A percentile compares a stretch with the other conserved stretches of the same genome.
Evolutionary conservation across 2,797 vertebrate genomes (phyloP).

Genomic region (Thaleichthys pacificus): DNA sequence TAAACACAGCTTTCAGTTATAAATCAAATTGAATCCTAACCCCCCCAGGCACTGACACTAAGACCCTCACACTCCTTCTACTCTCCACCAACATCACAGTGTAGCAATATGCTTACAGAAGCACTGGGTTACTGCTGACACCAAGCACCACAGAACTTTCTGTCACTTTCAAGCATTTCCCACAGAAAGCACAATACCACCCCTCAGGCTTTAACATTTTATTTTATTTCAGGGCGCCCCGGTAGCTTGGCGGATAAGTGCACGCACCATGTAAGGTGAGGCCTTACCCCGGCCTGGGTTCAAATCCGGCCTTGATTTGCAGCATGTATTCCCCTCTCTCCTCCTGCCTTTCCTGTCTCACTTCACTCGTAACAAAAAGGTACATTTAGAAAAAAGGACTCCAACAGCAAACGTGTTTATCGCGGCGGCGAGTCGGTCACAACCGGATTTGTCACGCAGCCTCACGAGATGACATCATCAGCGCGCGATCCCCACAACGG

Average conservation of each 20-base stretch:
- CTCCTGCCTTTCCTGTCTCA: not conserved
- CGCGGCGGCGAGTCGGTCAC: not conserved
- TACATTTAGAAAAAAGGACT: not conserved
- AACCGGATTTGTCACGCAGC: not conserved
- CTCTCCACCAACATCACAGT: no score
- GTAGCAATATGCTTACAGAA: no score
- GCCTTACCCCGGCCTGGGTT: not conserved
- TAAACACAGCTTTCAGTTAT: constrained; percentile 70
- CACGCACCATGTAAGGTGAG: not conserved
- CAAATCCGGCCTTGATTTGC: no score
- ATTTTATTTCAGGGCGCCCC: not conserved
- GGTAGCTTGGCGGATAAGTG: no score
- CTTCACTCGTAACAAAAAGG: not conserved
- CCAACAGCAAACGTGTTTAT: not conserved
- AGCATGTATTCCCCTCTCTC: no score
- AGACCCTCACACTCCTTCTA: constrained; percentile 45
- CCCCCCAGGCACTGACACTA: constrained; percentile 52
- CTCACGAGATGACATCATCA: not conserved
- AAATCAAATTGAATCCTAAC: constrained; percentile 58
- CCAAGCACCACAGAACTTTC: no score
- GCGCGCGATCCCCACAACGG: not conserved
- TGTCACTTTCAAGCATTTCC: no score
- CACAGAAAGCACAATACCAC: no score
- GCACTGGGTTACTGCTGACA: no score
- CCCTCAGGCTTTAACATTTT: not conserved